Evolutionary conservation across 1,140 invertebrate species (phyloP).

Genomic region (Elymnias hypermnestra): DNA sequence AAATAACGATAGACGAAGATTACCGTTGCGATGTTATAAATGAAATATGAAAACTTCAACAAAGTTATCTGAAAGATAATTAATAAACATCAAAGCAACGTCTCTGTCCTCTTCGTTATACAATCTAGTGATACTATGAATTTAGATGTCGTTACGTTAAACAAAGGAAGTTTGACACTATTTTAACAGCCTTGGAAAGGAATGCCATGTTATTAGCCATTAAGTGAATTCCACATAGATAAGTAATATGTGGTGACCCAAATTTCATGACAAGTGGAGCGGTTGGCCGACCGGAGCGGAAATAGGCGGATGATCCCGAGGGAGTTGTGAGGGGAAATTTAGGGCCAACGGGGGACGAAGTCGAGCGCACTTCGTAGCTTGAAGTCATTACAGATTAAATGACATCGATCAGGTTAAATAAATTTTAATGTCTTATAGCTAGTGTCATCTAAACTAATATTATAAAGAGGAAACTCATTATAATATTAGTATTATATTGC

Average conservation of each 20-base stretch:
- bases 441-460: no score
- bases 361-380: slow-evolving; percentile 17
- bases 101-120: no score
- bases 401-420: slow-evolving; percentile 4
- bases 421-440: no score
- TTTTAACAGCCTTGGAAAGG: not conserved
- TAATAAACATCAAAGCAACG: slow-evolving; percentile 24
- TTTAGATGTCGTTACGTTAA: not conserved
- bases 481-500: no score
- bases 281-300: slow-evolving; percentile 33
- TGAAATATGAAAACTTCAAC: no score
- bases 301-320: slow-evolving; percentile 49
- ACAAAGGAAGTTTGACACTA: not conserved
- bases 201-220: slow-evolving; percentile 22
- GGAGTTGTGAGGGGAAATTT: slow-evolving; percentile 38
- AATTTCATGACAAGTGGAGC: slow-evolving; percentile 54
- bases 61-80: slow-evolving; percentile 6
- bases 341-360: slow-evolving; percentile 35
- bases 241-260: slow-evolving; percentile 63
- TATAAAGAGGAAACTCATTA: not conserved
- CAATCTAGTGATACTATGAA: no score
- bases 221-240: slow-evolving; percentile 45
- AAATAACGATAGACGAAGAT: no score
- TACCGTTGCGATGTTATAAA: no score
- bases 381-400: slow-evolving; percentile 7